Conservation (phyloP, 2,113 vertebrate species). For the Nycticebus coucang region DNA sequence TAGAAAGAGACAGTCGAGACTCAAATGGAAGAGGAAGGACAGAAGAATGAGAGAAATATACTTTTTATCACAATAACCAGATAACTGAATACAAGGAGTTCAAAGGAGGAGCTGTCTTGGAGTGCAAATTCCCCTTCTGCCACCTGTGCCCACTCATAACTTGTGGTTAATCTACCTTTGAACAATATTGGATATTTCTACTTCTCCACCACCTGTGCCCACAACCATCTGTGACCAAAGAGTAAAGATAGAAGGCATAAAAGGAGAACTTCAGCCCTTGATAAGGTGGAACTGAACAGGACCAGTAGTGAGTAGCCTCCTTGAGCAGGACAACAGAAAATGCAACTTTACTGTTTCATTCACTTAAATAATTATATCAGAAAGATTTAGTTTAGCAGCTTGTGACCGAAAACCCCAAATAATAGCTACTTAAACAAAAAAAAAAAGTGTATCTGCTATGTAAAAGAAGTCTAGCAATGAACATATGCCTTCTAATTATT, state of each 20-base stretch:
- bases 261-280: not conserved
- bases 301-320: not conserved
- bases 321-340: not conserved
- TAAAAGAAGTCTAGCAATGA: constrained; percentile 37
- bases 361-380: constrained; percentile 5
- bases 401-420: constrained; percentile 10
- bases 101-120: not conserved
- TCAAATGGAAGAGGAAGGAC: not conserved
- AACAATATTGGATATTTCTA: not conserved
- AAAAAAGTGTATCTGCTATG: not conserved
- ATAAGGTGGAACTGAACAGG: not conserved
- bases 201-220: not conserved
- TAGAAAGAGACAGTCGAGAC: not conserved
- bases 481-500: not conserved
- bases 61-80: not conserved
- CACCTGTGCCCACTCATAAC: not conserved
- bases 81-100: not conserved
- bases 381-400: not conserved
- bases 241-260: not conserved
- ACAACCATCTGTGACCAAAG: not conserved
- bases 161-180: not conserved
- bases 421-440: constrained; percentile 22
- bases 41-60: not conserved
- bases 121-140: not conserved
- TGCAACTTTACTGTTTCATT: not conserved